phyloP scores from a whole-genome alignment of 2,113 vertebrate genomes.

The Taxidea taxus region DNA sequence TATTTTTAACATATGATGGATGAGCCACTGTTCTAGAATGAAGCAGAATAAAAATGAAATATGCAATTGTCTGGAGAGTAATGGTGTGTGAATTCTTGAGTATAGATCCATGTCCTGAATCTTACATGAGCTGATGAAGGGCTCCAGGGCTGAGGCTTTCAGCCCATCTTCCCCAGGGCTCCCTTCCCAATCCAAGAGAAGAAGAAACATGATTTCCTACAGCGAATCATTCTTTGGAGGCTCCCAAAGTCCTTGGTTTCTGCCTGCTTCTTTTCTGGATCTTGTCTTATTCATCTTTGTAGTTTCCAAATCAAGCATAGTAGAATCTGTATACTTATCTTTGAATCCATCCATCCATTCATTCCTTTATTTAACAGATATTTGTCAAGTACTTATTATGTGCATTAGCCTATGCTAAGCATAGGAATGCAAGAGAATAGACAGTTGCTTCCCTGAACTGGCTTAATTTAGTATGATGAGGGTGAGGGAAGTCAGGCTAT shows the following conservation, averaged over 20 bases:
- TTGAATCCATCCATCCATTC: neutral
- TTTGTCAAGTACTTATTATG: neutral
- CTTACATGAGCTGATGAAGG: neutral
- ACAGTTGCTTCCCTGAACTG: neutral
- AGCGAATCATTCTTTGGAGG: neutral
- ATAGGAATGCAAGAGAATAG: neutral
- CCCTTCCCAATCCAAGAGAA: neutral
- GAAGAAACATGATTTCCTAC: neutral
- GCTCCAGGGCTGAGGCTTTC: neutral
- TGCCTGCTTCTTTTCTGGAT: neutral
- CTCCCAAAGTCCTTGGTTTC: neutral
- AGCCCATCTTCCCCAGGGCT: neutral
- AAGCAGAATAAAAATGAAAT: constrained; percentile 40
- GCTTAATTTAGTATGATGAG: neutral
- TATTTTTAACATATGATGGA: constrained; percentile 71
- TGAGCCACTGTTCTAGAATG: constrained; percentile 49
- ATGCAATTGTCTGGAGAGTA: neutral
- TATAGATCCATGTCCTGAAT: neutral
- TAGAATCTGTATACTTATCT: neutral
- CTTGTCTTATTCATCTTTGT: neutral
- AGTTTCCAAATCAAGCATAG: neutral
- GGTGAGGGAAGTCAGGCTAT: neutral
- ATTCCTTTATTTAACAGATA: neutral
- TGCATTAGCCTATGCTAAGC: neutral
- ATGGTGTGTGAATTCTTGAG: neutral